Percentiles rank a stretch among this genome's conserved stretches.
Evolutionary conservation across 2,888 invertebrate genomes (phyloP).

Genomic region (Leptarthrus brevirostris): DNA sequence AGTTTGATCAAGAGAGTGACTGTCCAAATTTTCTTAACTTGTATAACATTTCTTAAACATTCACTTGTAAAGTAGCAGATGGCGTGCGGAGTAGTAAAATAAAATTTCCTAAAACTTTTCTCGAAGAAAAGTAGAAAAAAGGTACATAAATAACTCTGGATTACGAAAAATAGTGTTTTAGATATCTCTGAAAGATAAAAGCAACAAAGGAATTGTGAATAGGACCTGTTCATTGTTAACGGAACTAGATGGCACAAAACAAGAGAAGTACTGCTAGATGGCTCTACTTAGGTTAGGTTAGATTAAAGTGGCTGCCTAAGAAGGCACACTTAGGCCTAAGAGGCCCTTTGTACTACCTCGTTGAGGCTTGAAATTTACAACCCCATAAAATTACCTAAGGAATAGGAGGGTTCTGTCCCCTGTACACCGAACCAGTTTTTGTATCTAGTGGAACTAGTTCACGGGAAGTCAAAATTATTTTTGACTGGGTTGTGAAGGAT

Average conservation of each 20-base stretch:
- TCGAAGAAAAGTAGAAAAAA: background rate
- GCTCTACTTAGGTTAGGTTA: too few relatives aligned
- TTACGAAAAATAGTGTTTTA: slow-evolving; percentile 25
- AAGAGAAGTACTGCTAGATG: slow-evolving; percentile 31
- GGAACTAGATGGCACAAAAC: slow-evolving; percentile 11
- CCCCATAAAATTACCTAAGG: too few relatives aligned
- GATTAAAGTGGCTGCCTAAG: too few relatives aligned
- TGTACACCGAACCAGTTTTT: too few relatives aligned
- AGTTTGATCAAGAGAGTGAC: too few relatives aligned
- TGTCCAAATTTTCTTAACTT: slow-evolving; percentile 42
- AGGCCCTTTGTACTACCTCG: too few relatives aligned
- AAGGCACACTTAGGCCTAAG: too few relatives aligned
- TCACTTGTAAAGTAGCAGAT: slow-evolving; percentile 32
- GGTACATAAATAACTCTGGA: slow-evolving; percentile 26
- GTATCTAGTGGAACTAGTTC: too few relatives aligned
- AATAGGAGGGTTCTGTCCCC: too few relatives aligned
- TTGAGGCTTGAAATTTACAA: too few relatives aligned
- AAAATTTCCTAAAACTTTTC: background rate
- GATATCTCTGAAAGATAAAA: background rate
- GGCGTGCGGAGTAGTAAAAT: slow-evolving; percentile 46
- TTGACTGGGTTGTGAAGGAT: too few relatives aligned
- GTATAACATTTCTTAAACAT: slow-evolving; percentile 45
- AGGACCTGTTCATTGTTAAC: slow-evolving; percentile 30
- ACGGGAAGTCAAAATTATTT: too few relatives aligned
- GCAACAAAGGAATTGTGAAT: slow-evolving; percentile 10